Conservation (phyloP, 2,797 vertebrate species). For the Muscicapa striata region DNA sequence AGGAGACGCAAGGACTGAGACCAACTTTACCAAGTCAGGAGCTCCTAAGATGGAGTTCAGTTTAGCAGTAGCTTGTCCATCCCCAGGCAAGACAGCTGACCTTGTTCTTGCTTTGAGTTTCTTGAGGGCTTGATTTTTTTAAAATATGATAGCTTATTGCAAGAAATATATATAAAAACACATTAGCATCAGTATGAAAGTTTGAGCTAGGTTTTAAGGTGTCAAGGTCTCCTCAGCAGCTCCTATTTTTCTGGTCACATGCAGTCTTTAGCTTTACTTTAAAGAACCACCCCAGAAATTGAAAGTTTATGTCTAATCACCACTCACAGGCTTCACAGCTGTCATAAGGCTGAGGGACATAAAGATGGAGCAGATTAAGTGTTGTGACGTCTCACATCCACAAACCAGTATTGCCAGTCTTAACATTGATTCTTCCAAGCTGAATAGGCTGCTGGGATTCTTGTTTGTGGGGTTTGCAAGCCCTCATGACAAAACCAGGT, state of each 20-base stretch:
- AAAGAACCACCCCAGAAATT: background rate
- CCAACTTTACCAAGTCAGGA: background rate
- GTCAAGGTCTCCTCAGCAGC: background rate
- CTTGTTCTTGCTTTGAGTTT: background rate
- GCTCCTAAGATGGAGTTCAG: background rate
- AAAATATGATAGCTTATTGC: background rate
- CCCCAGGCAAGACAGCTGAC: background rate
- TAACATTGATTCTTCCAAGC: background rate
- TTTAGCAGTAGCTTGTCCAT: background rate
- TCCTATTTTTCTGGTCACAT: background rate
- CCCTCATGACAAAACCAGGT: background rate
- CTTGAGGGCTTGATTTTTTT: background rate
- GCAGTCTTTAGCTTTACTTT: background rate
- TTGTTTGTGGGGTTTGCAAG: background rate
- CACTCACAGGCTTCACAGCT: background rate
- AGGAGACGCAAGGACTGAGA: fast-evolving
- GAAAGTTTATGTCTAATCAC: background rate
- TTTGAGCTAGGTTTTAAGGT: background rate
- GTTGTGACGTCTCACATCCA: background rate
- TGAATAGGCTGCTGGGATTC: background rate
- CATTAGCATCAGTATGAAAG: background rate
- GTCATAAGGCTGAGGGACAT: background rate
- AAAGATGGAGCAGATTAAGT: background rate
- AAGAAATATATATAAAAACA: background rate
- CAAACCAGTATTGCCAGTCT: background rate